Conservation (phyloP, 2,888 invertebrate species). For the Pherbina coryleti region DNA sequence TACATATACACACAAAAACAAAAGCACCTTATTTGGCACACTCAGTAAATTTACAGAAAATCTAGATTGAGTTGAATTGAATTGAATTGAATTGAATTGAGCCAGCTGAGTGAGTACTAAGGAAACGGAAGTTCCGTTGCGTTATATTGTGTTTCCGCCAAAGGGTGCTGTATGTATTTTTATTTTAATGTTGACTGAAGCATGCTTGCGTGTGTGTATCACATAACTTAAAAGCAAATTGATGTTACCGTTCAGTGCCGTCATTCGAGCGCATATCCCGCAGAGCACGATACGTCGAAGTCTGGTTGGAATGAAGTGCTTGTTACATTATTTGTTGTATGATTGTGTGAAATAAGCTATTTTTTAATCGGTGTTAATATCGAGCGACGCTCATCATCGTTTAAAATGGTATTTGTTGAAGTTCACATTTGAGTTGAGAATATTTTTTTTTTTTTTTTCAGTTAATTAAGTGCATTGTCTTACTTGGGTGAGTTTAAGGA, state of each 20-base stretch:
- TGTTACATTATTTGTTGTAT: neutral
- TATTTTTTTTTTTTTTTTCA: too few species aligned
- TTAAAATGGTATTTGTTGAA: too few species aligned
- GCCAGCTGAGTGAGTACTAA: constrained; percentile 22
- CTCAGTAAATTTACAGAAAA: neutral
- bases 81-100: constrained; percentile 22
- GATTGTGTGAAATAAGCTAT: too few species aligned
- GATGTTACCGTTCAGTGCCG: constrained; percentile 2
- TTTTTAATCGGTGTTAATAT: too few species aligned
- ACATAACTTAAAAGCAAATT: constrained; percentile 33
- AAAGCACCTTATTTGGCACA: neutral
- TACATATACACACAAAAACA: neutral
- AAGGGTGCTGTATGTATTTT: constrained; percentile 2
- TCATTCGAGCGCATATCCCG: neutral
- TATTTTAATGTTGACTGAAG: neutral
- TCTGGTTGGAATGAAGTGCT: neutral
- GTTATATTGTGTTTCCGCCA: constrained; percentile 17
- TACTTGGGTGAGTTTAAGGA: too few species aligned
- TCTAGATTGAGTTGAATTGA: neutral
- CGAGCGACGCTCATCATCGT: too few species aligned
- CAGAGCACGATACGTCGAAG: neutral
- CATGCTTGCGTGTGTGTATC: neutral
- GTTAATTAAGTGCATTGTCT: too few species aligned
- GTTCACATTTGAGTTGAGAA: too few species aligned
- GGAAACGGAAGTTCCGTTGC: constrained; percentile 18